A percentile compares a stretch with the other conserved stretches of the same genome.
These are phyloP conservation scores for Nudaria mundana DNA, from an alignment of 2,888 invertebrate genomes.

Conservation along the genomic window DNA sequence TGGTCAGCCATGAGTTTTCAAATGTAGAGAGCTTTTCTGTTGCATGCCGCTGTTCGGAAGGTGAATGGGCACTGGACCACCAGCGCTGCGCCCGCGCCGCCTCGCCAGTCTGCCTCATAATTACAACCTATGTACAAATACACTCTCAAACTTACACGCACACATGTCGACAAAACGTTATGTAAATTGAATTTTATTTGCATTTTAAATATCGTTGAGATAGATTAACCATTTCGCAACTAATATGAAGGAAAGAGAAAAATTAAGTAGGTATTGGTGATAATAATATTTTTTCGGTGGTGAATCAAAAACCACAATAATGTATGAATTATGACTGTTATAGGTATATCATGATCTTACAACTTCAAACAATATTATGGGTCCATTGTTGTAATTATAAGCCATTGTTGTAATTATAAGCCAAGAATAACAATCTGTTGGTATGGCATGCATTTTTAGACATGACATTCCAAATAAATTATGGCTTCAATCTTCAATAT, in stretches of 20 bases:
- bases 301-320: no score
- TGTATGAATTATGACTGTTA: no score
- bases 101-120: constrained; percentile 69
- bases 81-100: constrained; percentile 64
- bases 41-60: constrained; percentile 35
- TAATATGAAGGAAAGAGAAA: no score
- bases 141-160: constrained; percentile 55
- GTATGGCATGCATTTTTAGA: constrained; percentile 50
- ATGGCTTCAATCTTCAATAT: constrained; percentile 76
- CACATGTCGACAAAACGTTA: constrained; percentile 66
- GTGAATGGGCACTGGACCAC: constrained; percentile 62
- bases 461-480: constrained; percentile 59
- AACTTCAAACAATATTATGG: no score
- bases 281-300: no score
- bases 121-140: constrained; percentile 72
- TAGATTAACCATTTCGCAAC: no score
- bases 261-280: no score
- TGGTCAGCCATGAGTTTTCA: constrained; percentile 66
- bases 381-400: no score
- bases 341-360: no score
- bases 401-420: no score
- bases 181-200: constrained; percentile 76
- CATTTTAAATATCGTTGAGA: constrained; percentile 75
- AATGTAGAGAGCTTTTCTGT: constrained; percentile 60
- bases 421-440: no score